phyloP scores from a whole-genome alignment of 2,113 vertebrate genomes.

The Bungarus multicinctus region DNA sequence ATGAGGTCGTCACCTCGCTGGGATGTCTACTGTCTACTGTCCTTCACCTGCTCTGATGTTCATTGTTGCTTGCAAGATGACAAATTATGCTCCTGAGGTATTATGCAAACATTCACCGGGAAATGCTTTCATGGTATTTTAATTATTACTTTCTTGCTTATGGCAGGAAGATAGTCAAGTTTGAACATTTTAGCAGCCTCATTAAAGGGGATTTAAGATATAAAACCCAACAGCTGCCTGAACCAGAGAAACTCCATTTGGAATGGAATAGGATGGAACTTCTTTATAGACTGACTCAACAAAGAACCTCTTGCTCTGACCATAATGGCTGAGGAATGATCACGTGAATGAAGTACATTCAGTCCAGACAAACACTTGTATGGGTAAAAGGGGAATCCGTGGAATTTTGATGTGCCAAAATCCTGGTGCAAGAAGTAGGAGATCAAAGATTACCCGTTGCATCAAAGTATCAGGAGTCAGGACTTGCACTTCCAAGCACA shows the following conservation, averaged over 20 bases:
- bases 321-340: neutral
- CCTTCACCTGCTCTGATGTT: neutral
- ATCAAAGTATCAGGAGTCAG: neutral
- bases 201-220: neutral
- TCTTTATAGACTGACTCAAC: neutral
- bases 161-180: neutral
- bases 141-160: neutral
- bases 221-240: neutral
- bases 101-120: neutral
- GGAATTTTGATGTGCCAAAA: neutral
- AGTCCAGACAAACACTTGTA: neutral
- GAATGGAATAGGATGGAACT: neutral
- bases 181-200: neutral
- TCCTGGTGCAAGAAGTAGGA: neutral
- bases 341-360: neutral
- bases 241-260: neutral
- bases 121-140: neutral
- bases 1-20: neutral
- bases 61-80: neutral
- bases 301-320: neutral
- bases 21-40: neutral
- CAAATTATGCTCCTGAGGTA: neutral
- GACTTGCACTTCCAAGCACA: neutral
- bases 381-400: neutral
- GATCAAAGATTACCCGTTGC: neutral